Percentiles rank a stretch among this genome's conserved stretches.
Conservation (phyloP, 2,888 invertebrate species). For the Zygaena filipendulae region DNA sequence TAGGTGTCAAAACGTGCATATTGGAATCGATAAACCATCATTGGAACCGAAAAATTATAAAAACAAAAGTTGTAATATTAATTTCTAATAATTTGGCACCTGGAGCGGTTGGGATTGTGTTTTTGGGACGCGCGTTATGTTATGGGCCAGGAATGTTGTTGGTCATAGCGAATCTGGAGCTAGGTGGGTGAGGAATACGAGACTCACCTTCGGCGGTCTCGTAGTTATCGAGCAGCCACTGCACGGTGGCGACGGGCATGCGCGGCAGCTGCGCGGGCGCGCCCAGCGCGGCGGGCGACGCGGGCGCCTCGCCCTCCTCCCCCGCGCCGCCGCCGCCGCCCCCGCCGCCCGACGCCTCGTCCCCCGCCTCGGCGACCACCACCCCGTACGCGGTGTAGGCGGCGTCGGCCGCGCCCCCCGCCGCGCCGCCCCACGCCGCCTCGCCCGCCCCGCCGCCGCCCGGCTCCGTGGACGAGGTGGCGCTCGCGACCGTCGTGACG, state of each 20-base stretch:
- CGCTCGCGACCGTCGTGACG: conserved; percentile 41
- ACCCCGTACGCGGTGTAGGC: too few relatives aligned
- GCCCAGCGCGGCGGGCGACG: conserved; percentile 58
- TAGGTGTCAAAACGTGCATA: too few relatives aligned
- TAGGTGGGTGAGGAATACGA: too few relatives aligned
- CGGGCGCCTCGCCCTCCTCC: conserved; percentile 42
- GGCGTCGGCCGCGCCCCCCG: conserved; percentile 40
- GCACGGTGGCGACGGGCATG: conserved; percentile 82
- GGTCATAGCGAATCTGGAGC: neutral
- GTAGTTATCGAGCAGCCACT: conserved; percentile 98
- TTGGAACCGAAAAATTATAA: too few relatives aligned
- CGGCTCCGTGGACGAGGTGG: too few relatives aligned
- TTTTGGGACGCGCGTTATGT: too few relatives aligned
- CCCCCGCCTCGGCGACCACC: conserved; percentile 42
- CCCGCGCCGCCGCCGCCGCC: conserved; percentile 20
- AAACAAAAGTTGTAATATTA: too few relatives aligned
- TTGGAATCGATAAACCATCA: too few relatives aligned
- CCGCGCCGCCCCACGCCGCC: conserved; percentile 30
- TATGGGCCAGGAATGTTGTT: too few relatives aligned
- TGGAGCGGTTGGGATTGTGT: too few relatives aligned
- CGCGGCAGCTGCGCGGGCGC: conserved; percentile 36
- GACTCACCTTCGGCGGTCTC: conserved; percentile 89
- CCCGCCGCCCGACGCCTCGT: conserved; percentile 41
- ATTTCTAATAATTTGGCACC: too few relatives aligned
- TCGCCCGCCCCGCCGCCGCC: conserved; percentile 37